phyloP scores from a whole-genome alignment of 2,888 invertebrate species.

The Polyommatus icarus region DNA sequence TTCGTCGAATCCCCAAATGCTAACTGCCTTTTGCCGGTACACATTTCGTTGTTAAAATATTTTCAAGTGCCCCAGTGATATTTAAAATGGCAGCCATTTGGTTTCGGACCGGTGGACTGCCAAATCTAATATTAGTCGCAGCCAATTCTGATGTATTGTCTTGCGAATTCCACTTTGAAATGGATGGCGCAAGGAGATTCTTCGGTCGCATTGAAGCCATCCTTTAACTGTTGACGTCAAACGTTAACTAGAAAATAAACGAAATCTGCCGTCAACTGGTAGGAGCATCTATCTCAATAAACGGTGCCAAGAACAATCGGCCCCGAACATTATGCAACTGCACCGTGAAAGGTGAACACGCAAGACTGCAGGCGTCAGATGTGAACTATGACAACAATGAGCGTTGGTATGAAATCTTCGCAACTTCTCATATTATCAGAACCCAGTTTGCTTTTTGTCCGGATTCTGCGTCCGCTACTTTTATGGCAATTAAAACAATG shows the following conservation, averaged over 20 bases:
- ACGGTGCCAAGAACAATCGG: slow-evolving; percentile 56
- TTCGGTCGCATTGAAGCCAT: neutral
- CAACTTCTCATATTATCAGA: slow-evolving; percentile 21
- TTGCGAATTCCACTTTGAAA: slow-evolving; percentile 44
- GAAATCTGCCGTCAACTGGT: neutral
- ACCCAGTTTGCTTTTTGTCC: neutral
- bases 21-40: slow-evolving; percentile 24
- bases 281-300: slow-evolving; percentile 41
- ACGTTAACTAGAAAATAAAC: neutral
- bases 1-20: neutral
- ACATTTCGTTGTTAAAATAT: slow-evolving; percentile 39
- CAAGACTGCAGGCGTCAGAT: slow-evolving; percentile 32
- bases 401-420: slow-evolving; percentile 20
- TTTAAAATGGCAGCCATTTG: slow-evolving; percentile 52
- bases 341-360: slow-evolving; percentile 50
- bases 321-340: slow-evolving; percentile 46
- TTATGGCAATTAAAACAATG: slow-evolving; percentile 7
- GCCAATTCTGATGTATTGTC: slow-evolving; percentile 63
- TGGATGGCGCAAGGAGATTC: neutral
- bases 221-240: neutral
- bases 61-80: slow-evolving; percentile 70
- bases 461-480: neutral
- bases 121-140: slow-evolving; percentile 61
- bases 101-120: slow-evolving; percentile 52
- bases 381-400: slow-evolving; percentile 39